phyloP scores from a whole-genome alignment of 2,113 vertebrate genomes.

The Galbula dea region DNA sequence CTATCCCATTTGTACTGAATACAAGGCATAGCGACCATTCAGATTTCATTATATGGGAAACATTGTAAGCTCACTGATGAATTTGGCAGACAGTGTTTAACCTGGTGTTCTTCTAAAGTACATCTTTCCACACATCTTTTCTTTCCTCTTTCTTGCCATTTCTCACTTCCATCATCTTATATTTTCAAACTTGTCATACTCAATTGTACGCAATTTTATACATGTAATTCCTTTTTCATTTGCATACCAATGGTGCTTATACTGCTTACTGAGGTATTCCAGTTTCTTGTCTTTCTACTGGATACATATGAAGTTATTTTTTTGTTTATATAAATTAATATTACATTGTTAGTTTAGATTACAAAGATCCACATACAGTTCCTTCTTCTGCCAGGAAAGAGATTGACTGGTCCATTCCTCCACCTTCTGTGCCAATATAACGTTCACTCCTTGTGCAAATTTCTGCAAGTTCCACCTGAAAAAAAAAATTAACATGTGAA shows the following conservation, averaged over 20 bases:
- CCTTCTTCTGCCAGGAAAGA: slow-evolving; percentile 94
- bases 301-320: not conserved
- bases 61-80: not conserved
- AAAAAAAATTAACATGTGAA: not conserved
- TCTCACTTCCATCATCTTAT: not conserved
- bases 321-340: not conserved
- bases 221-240: not conserved
- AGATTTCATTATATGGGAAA: slow-evolving; percentile 31
- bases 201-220: not conserved
- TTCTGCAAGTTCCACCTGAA: slow-evolving; percentile 88
- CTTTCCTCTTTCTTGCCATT: not conserved
- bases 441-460: slow-evolving; percentile 89
- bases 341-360: not conserved
- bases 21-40: slow-evolving; percentile 43
- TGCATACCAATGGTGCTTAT: not conserved
- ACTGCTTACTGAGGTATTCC: not conserved
- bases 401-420: slow-evolving; percentile 98
- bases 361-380: slow-evolving; percentile 78
- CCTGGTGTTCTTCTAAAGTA: not conserved
- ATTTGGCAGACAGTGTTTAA: not conserved
- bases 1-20: slow-evolving; percentile 52
- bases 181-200: not conserved
- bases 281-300: not conserved
- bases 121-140: not conserved
- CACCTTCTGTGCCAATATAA: slow-evolving; percentile 96